A percentile compares a stretch with the other conserved stretches of the same genome.
These are phyloP conservation scores for Rhabdornis inornatus DNA, from an alignment of 2,113 vertebrate species.

Conservation along the genomic window DNA sequence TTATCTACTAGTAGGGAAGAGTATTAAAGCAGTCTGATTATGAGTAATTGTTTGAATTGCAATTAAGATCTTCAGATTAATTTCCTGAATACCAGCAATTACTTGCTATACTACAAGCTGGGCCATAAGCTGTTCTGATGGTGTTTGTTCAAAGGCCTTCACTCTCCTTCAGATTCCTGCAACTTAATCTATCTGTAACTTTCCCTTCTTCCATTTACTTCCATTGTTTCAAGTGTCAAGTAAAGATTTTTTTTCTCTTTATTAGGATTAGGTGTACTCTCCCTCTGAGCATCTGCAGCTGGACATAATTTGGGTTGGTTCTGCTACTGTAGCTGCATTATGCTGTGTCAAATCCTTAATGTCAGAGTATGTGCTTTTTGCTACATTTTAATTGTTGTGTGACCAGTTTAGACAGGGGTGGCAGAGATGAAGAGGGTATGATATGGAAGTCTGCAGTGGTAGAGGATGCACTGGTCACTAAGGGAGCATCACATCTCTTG, in stretches of 20 bases:
- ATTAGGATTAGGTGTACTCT: neutral
- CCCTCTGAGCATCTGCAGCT: neutral
- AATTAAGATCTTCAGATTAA: constrained; percentile 7
- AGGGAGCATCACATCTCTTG: neutral
- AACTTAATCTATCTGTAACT: neutral
- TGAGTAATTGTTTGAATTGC: neutral
- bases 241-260: neutral
- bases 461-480: neutral
- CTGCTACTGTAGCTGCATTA: neutral
- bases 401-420: neutral
- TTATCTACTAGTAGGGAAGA: neutral
- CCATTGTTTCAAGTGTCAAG: neutral
- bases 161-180: neutral
- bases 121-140: neutral
- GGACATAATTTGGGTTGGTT: neutral
- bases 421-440: neutral
- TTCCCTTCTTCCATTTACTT: neutral
- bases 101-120: neutral
- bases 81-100: neutral
- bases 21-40: neutral
- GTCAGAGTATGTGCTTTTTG: neutral
- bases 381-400: neutral
- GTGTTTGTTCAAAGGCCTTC: neutral
- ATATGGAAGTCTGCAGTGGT: neutral
- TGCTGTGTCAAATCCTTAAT: neutral